Base-by-base conservation (phyloP, 2,797 vertebrate genomes). In the Sebastes steindachneri region DNA sequence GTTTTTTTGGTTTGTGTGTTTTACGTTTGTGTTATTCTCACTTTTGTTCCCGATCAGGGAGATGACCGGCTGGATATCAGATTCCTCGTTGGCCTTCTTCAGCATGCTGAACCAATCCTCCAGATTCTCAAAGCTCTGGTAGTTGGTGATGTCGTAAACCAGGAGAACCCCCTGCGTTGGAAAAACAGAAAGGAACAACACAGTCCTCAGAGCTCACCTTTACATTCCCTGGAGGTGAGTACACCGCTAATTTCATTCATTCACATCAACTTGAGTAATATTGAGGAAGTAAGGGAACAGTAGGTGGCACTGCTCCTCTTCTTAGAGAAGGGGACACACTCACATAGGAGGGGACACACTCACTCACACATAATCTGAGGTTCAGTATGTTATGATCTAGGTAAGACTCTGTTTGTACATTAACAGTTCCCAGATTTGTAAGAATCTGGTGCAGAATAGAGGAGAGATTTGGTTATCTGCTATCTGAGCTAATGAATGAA, bases 71-170 rank as follows among this genome's bases (percentile, higher is more conserved):
- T 97, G 97, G 79, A 94, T 94, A 81, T 98, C 97, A 10, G 97
- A 96, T 72, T 99, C 99, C 89, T 99, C 98, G 1, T 96, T 98
- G 87, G 96, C 97, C 91, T 99, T 99, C 95, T 98, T 99, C 88
- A 99, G 96, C 93, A 96, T 96, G 82, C 93, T 95, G 93, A 96
- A 97, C 98, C 98, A 99, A 87, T 99, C 98, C 95, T 99, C 98
- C 86, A 99, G 95, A 91, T 99, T 98, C 95, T 99, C 99, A 95
- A 99, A 99, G 93, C 98, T 99, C 93, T 99, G 98, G 90, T 97
- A 95, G 89, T 99, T 99, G 85, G 98, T 99, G 92, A 99, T 98
- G 85, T 99, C 99, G 80, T 99, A 99, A 19, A 99, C 98, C 94
- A 99, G 95, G 15, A 99, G 96, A 89, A 99, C 91, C 57, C 97